Evolutionary conservation across 2,888 invertebrate genomes (phyloP), one percentile per base, ranked within the genome.

Genomic region (Drepana falcataria): DNA sequence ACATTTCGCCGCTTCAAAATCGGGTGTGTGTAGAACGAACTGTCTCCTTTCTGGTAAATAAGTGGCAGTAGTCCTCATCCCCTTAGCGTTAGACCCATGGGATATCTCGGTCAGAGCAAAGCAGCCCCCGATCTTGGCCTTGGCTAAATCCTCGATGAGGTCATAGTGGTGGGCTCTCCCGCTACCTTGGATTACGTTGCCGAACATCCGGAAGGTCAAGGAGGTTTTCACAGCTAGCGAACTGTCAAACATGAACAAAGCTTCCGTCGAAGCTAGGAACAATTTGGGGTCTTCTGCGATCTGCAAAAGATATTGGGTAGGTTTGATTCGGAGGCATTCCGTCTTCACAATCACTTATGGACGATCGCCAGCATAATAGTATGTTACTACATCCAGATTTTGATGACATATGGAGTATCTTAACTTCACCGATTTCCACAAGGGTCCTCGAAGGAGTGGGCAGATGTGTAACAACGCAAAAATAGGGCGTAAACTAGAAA

Each of bases 1-100:
- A 77, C 96, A 97, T 85, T 98, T 98, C 3, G 97, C 96, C 0
- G 98, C 96, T 78, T 97, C 96, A 79, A 97, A 95, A 80, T 96
- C 95, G 0, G 97, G 96, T 0, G 96, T 95, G 75, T 97, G 94
- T 58, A 98, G 83, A 2, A 97, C 88, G 83, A 97, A 98, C 78
- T 95, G 94, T 79, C 94, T 92, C 5, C 93, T 94, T 56, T 92
- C 91, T 0, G 94, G 92, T 73, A 96, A 93, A 80, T 95, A 98
- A 0, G 94, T 96, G 0, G 97, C 98, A 0, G 94, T 95, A 0
- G 97, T 97, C 68, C 95, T 92, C 95, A 98, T 96, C 2, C 95
- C 95, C 71, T 95, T 95, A 0, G 96, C 96, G 79, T 98, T 98
- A 35, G 96, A 97, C 0, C 98, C 98, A 78, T 98, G 98, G 0